A percentile compares a stretch with the other conserved stretches of the same genome.
phyloP scores from a whole-genome alignment of 2,888 invertebrate genomes.

The Dynastes grantii region DNA sequence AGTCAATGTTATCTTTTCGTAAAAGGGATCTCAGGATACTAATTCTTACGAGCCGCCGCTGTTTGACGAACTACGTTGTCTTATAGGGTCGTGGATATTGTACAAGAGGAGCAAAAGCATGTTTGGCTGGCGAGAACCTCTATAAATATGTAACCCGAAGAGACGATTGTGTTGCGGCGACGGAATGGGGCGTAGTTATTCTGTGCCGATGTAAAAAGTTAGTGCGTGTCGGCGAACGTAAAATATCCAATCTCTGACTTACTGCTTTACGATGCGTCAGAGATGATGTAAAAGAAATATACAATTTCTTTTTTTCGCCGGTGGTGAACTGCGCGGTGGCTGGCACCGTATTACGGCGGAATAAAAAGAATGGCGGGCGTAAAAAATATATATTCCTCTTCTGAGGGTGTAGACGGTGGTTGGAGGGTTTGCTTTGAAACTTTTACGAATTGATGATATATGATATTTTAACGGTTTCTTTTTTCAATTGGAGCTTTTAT shows the following conservation, averaged over 20 bases:
- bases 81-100: neutral
- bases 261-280: constrained; percentile 43
- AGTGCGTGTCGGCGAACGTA: constrained; percentile 42
- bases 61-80: neutral
- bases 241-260: constrained; percentile 44
- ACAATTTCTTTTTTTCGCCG: constrained; percentile 32
- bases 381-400: constrained; percentile 13
- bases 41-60: neutral
- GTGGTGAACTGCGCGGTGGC: neutral
- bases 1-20: too few relatives aligned
- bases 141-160: constrained; percentile 42
- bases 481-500: too few relatives aligned
- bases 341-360: constrained; percentile 11
- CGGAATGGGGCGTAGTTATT: constrained; percentile 19
- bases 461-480: constrained; percentile 13
- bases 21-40: too few relatives aligned
- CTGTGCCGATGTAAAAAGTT: constrained; percentile 40
- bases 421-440: neutral
- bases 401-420: neutral
- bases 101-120: neutral
- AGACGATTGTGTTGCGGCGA: constrained; percentile 25
- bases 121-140: constrained; percentile 6
- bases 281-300: constrained; percentile 43
- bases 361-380: constrained; percentile 18
- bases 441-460: constrained; percentile 21